Percentiles rank a stretch among this genome's conserved stretches.
Conservation (phyloP, 2,113 vertebrate species). For the Pimephales promelas region DNA sequence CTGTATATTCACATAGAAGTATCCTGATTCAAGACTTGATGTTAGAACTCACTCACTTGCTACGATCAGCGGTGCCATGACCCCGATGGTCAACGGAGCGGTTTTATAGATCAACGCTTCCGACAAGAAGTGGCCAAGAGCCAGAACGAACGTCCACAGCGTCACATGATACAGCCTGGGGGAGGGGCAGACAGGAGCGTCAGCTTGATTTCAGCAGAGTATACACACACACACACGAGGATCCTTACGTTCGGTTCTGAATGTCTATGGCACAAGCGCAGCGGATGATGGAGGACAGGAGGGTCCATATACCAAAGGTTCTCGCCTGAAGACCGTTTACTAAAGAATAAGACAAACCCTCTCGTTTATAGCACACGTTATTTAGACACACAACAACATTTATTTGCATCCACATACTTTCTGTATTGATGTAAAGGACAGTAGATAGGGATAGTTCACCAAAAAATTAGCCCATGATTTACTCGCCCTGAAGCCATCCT, state of each 20-base stretch:
- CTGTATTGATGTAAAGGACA: background rate
- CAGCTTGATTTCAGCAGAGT: background rate
- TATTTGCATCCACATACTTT: background rate
- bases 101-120: slow-evolving; percentile 92
- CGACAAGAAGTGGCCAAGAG: slow-evolving; percentile 90
- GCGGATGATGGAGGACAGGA: slow-evolving; percentile 92
- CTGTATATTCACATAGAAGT: too few relatives aligned
- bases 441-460: background rate
- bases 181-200: background rate
- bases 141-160: slow-evolving; percentile 91
- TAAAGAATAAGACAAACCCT: slow-evolving; percentile 57
- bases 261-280: slow-evolving; percentile 94
- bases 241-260: slow-evolving; percentile 88
- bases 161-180: slow-evolving; percentile 94
- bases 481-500: too few relatives aligned
- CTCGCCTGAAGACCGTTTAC: slow-evolving; percentile 97
- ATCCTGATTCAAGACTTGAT: background rate
- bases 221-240: background rate
- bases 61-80: slow-evolving; percentile 94
- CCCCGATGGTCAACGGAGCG: slow-evolving; percentile 86
- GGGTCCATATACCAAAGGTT: slow-evolving; percentile 94
- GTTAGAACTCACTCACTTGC: slow-evolving; percentile 72
- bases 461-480: too few relatives aligned
- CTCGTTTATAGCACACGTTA: too few relatives aligned
- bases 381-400: too few relatives aligned